Percentiles rank a stretch among this genome's conserved stretches.
These are phyloP conservation scores for Neosilurus hyrtlii DNA, from an alignment of 2,797 vertebrate species.

Conservation along the genomic window DNA sequence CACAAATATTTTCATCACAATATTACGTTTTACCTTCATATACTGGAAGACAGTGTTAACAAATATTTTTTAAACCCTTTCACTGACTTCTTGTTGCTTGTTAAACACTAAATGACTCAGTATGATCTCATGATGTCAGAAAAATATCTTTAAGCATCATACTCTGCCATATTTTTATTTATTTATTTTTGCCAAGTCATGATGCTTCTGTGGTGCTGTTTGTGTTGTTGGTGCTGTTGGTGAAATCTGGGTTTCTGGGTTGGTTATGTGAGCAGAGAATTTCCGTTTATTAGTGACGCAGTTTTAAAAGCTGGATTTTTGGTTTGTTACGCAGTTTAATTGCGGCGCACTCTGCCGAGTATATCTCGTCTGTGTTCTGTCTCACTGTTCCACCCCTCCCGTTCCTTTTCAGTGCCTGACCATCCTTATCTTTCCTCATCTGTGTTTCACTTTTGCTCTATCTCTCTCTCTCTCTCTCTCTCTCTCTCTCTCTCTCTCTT, in stretches of 20 bases:
- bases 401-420: not conserved
- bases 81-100: not conserved
- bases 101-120: not conserved
- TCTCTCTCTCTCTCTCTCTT: not conserved
- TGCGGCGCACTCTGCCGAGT: conserved; percentile 37
- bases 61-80: not conserved
- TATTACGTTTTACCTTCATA: not conserved
- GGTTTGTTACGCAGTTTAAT: conserved; percentile 49
- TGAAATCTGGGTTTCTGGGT: not conserved
- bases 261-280: not conserved
- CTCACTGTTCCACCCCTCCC: not conserved
- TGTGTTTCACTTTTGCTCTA: not conserved
- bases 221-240: not conserved
- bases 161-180: not conserved
- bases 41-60: not conserved
- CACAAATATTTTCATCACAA: not conserved
- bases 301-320: conserved; percentile 26
- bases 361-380: not conserved
- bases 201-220: not conserved
- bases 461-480: not conserved
- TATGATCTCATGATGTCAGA: not conserved
- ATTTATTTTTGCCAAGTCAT: not conserved
- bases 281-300: conserved; percentile 20
- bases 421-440: conserved; percentile 3
- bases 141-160: not conserved